phyloP scores from a whole-genome alignment of 2,888 invertebrate species.

The Pemphredon lugubris region DNA sequence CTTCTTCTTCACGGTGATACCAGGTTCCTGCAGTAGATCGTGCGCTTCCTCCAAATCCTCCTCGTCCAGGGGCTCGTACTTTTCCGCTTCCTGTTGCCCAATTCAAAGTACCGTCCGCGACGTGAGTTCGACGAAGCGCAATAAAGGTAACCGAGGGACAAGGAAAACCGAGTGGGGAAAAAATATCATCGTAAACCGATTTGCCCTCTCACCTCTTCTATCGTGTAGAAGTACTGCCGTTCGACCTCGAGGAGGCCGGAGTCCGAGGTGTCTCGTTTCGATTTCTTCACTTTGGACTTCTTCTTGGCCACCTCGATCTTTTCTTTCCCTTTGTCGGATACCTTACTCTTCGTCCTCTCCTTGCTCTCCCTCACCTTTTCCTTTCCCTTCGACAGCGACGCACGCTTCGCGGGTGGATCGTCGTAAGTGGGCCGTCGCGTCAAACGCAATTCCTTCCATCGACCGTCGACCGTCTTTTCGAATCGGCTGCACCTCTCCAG shows the following conservation, averaged over 20 bases:
- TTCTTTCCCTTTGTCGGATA: not conserved
- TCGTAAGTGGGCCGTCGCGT: conserved; percentile 11
- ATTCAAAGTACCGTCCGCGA: too few relatives aligned
- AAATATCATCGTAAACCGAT: too few relatives aligned
- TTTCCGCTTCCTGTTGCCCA: too few relatives aligned
- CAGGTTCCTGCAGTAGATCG: not conserved
- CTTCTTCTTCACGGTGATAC: not conserved
- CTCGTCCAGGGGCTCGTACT: conserved; percentile 1
- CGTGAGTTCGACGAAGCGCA: too few relatives aligned
- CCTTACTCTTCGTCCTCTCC: not conserved
- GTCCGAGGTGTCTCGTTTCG: not conserved
- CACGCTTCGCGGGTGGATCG: not conserved
- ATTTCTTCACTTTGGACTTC: not conserved
- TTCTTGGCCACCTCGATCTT: not conserved
- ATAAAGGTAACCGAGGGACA: too few relatives aligned
- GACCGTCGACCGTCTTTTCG: conserved; percentile 70
- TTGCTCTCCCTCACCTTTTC: not conserved
- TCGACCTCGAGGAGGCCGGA: not conserved
- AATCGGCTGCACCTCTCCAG: conserved; percentile 71
- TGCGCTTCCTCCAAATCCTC: conserved; percentile 10
- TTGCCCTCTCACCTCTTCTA: conserved; percentile 28
- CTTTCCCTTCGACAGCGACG: conserved; percentile 19
- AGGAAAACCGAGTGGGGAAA: too few relatives aligned
- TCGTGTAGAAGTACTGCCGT: conserved; percentile 11
- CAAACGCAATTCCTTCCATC: conserved; percentile 70